Conservation (phyloP, 2,888 invertebrate genomes). For the Pardosa pseudoannulata region DNA sequence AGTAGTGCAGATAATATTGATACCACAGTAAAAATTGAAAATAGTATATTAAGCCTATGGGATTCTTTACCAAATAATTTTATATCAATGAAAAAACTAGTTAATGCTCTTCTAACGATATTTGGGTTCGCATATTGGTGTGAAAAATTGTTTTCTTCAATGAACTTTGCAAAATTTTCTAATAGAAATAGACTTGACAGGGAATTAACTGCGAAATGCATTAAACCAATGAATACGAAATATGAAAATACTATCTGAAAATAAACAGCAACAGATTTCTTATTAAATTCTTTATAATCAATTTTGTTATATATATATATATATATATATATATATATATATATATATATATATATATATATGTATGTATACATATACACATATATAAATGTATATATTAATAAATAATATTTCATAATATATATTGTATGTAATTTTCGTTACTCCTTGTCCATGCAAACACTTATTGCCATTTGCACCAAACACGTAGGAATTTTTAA, state of each 20-base stretch:
- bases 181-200: slow-evolving; percentile 10
- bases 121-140: background rate
- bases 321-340: too few species aligned
- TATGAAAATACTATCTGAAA: slow-evolving; percentile 18
- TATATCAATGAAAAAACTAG: background rate
- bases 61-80: background rate
- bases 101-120: background rate
- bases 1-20: too few species aligned
- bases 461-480: too few species aligned
- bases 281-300: background rate
- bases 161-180: background rate
- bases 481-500: too few species aligned
- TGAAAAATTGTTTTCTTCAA: slow-evolving; percentile 28
- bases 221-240: slow-evolving; percentile 15
- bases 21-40: slow-evolving; percentile 5
- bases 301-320: too few species aligned
- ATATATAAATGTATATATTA: too few species aligned
- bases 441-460: too few species aligned
- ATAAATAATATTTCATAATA: too few species aligned
- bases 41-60: background rate
- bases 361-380: too few species aligned
- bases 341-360: too few species aligned
- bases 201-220: background rate
- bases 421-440: too few species aligned
- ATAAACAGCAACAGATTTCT: slow-evolving; percentile 13